These are phyloP conservation scores for Sinopyrophorus schimmeli DNA, from an alignment of 2,888 invertebrate species.

Conservation along the genomic window DNA sequence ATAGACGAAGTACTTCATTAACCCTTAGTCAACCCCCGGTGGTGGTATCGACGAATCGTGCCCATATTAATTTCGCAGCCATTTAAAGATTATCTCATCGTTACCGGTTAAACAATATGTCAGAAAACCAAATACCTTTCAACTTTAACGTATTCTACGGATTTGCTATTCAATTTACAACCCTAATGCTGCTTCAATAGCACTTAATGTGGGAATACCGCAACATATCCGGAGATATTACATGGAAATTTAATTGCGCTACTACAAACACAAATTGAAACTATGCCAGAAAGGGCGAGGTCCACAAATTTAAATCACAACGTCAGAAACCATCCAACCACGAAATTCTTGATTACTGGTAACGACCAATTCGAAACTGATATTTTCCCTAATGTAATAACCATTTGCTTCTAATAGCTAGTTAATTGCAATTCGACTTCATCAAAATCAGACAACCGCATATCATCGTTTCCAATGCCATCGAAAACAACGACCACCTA, in stretches of 20 bases:
- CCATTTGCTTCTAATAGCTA: too few relatives aligned
- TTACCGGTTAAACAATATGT: too few relatives aligned
- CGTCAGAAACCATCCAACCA: constrained; percentile 13
- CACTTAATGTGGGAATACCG: background rate
- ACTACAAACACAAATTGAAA: constrained; percentile 14
- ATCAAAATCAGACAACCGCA: too few relatives aligned
- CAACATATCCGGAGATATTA: constrained; percentile 6
- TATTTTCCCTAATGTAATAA: constrained; percentile 21
- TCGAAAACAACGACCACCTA: too few relatives aligned
- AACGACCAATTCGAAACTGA: constrained; percentile 17
- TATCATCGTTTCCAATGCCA: too few relatives aligned
- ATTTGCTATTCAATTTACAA: background rate
- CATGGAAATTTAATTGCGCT: constrained; percentile 16
- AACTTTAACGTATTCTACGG: too few relatives aligned
- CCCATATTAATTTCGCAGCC: background rate
- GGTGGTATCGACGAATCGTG: background rate
- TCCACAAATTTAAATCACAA: constrained; percentile 16
- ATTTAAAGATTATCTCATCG: background rate
- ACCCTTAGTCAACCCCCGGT: background rate
- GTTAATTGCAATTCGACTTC: too few relatives aligned
- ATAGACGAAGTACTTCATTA: constrained; percentile 9
- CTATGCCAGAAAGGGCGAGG: constrained; percentile 4
- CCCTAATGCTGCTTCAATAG: background rate
- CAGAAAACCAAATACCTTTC: too few relatives aligned
- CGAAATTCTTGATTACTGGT: constrained; percentile 18